Base-by-base conservation (phyloP, 2,888 invertebrate species). In the Campoplex capitator region DNA sequence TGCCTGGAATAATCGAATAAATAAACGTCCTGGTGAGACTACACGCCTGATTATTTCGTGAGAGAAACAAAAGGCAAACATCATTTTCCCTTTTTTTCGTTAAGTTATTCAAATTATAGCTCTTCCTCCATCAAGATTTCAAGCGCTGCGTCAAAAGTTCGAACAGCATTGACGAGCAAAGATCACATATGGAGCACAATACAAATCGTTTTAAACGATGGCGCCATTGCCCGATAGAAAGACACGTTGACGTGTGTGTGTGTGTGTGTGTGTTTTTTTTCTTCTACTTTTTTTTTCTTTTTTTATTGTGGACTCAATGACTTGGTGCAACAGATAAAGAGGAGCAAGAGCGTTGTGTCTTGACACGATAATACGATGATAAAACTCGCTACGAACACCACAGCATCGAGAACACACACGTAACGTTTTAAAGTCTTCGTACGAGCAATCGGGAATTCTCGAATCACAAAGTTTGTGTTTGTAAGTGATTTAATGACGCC, bases 341-440 rank as follows among this genome's bases (percentile, higher is more conserved):
- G 74, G 16, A 23, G 32, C 13, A 42, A 9, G 56, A 74, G 23
- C 13, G 32, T 23, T 38, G 38, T 42, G 23, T 74, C 56, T 74
- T 42, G 56, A 58, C 56, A 38, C 56, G 74, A 70, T 70, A 70
- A 70, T 70, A 45, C 42, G 42, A 45, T 48, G 48, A 70, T 48
- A 70, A 70, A 70, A 23, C 45, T 70, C 42, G 9, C 18, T 67
- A 16, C 62, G 28, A 51, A 51, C 51, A 32, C 13, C 16, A 62
- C 62, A 62, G 4, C 67, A 38, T n/a, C n/a, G 18, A 35, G 2
- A 38, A 23, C 2, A 67, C 9, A 38, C n/a, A 67, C 67, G 67
- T 38, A 38, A 42, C 62, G 16, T 28, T 62, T 32, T 13, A 62
- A 62, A 13, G 4, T 16, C 62, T 62, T 32, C 32, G 16, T 62